Conservation (phyloP, 1,140 invertebrate genomes). For the Agraylea sexmaculata region DNA sequence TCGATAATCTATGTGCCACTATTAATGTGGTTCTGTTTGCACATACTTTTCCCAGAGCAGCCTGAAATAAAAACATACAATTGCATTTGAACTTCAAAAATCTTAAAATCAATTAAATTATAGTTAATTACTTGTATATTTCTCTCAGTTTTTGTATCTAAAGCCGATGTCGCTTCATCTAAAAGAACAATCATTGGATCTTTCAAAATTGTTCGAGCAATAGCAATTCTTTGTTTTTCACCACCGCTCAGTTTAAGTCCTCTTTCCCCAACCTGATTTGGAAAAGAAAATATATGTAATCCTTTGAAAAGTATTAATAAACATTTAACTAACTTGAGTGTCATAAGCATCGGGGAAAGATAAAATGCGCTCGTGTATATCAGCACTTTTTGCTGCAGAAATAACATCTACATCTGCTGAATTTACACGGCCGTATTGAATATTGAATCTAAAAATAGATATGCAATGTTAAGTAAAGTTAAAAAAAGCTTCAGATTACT, state of each 20-base stretch:
- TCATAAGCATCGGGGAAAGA: conserved; percentile 83
- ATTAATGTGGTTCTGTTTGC: conserved; percentile 82
- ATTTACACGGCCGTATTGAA: conserved; percentile 77
- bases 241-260: conserved; percentile 74
- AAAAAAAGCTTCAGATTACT: too few species aligned
- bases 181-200: conserved; percentile 74
- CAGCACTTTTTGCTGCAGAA: conserved; percentile 78
- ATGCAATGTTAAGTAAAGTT: too few species aligned
- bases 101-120: conserved; percentile 9
- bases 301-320: conserved; percentile 2
- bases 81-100: conserved; percentile 3
- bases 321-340: conserved; percentile 48
- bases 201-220: conserved; percentile 82
- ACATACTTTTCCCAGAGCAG: conserved; percentile 63
- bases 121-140: conserved; percentile 54
- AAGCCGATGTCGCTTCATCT: conserved; percentile 81
- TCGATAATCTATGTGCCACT: conserved; percentile 86
- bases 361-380: conserved; percentile 87
- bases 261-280: conserved; percentile 58
- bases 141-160: conserved; percentile 74
- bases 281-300: conserved; percentile 9
- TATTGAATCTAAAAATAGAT: conserved; percentile 66
- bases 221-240: conserved; percentile 89
- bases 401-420: conserved; percentile 75
- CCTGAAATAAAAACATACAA: conserved; percentile 29